Evolutionary conservation across 2,113 vertebrate species (phyloP), one percentile per base, ranked within the genome.

Genomic region (Mustelus asterias): DNA sequence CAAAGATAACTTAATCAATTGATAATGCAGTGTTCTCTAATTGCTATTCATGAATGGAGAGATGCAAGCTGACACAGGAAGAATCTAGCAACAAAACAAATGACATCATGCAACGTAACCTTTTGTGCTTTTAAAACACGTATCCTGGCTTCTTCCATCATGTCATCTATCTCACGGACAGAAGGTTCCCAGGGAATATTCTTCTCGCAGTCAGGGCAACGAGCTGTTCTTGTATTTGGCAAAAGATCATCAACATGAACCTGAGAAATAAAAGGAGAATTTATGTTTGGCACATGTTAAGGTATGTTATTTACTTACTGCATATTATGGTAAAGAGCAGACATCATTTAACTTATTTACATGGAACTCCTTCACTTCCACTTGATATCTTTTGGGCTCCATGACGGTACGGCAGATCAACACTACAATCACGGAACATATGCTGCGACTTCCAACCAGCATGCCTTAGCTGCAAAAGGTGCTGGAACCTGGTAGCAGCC

Each of bases 141-240:
- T 90, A 97, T 96, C n/a, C 96, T 96, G 58, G 96, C 96, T 96
- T 97, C 96, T 89, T 97, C 96, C 80, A 96, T 95, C 93, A 97
- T 96, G 65, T 97, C 96, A 88, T 96, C 96, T n/a, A 96, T 96
- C 92, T 97, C 96, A 65, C 96, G 96, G 54, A 95, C 37, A 20
- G 95, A 96, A 63, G 96, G 96, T 41, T 96, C 96, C 94, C 90
- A 96, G 65, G 96, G 72, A 96, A 96, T 95, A 78, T 54, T 65
- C 69, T 33, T 85, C 11, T 96, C 96, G 96, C 96, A 97, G 44
- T 96, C 96, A 69, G 96, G 96, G 83, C 96, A 96, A 70, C 29
- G 95, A 65, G 94, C 69, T 76, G 63, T 90, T 96, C 88, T 93
- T 26, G 86, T 29, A 63, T 93, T 90, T 95, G 96, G 96, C 58